Conservation (phyloP, 2,113 vertebrate genomes). For the Urocitellus parryii region DNA sequence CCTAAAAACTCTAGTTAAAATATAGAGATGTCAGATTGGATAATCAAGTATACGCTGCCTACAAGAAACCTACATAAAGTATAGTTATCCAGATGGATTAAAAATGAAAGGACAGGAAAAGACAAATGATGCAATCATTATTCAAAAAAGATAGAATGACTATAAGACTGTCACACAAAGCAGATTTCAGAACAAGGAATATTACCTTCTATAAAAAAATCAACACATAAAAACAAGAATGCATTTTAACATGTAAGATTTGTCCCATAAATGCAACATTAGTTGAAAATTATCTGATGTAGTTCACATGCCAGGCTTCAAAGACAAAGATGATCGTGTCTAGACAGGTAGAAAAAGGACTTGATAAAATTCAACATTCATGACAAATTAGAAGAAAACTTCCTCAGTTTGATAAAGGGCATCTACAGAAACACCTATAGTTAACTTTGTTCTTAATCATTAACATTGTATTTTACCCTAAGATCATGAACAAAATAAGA, state of each 20-base stretch:
- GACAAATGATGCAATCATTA: background rate
- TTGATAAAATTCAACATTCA: background rate
- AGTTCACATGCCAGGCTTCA: background rate
- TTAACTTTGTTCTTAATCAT: background rate
- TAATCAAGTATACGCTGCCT: background rate
- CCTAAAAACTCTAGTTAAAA: conserved; percentile 3
- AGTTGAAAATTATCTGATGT: background rate
- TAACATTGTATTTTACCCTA: conserved; percentile 22
- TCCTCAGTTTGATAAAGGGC: background rate
- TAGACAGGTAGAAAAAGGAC: background rate
- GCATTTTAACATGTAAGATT: background rate
- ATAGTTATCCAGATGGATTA: background rate
- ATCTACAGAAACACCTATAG: background rate
- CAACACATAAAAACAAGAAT: conserved; percentile 4
- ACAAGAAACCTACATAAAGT: background rate
- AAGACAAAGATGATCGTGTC: background rate
- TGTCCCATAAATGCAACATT: background rate
- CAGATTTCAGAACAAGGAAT: background rate
- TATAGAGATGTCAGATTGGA: background rate
- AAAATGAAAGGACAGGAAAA: background rate
- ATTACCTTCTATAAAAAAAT: background rate
- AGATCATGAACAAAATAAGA: background rate
- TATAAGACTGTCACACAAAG: background rate
- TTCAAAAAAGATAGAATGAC: background rate
- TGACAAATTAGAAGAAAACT: background rate